Percentiles rank a stretch among this genome's conserved stretches.
Evolutionary conservation across 2,113 vertebrate species (phyloP).

Genomic region (Hippocampus comes): DNA sequence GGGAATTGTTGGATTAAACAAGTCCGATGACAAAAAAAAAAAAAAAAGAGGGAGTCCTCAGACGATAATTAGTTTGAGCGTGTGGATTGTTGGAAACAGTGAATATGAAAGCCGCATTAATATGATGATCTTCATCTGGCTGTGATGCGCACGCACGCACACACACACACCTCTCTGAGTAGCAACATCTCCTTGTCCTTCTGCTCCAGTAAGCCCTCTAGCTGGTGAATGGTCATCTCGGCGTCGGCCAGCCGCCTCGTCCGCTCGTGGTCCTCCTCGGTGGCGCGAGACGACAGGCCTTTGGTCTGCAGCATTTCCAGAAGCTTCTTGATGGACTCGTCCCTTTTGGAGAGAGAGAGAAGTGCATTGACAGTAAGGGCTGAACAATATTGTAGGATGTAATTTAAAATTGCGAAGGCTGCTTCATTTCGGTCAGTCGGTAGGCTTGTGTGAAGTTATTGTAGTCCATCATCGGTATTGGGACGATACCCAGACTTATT

Average conservation of each 20-base stretch:
- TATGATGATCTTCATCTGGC: neutral
- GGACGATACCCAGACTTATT: neutral
- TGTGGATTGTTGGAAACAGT: neutral
- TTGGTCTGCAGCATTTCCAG: conserved; percentile 98
- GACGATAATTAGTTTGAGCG: neutral
- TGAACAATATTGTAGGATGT: too few species aligned
- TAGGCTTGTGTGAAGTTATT: too few species aligned
- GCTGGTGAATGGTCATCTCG: conserved; percentile 94
- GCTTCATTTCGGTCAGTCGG: too few species aligned
- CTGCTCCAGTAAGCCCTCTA: conserved; percentile 97
- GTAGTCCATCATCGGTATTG: too few species aligned
- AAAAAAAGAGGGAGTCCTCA: neutral
- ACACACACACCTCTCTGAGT: conserved; percentile 85
- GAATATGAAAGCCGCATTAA: neutral
- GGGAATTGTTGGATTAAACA: conserved; percentile 31
- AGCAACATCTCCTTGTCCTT: conserved; percentile 99
- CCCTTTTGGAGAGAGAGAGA: conserved; percentile 55
- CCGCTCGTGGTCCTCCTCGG: conserved; percentile 91
- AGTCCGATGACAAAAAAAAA: neutral
- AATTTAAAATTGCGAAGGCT: too few species aligned
- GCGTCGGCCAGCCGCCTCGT: conserved; percentile 90
- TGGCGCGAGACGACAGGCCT: conserved; percentile 85
- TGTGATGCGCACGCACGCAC: too few species aligned
- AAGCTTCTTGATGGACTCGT: conserved; percentile 98
- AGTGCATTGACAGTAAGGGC: too few species aligned